A percentile compares a stretch with the other conserved stretches of the same genome.
Evolutionary conservation across 1,140 invertebrate genomes (phyloP).

Genomic region (Atta cephalotes): DNA sequence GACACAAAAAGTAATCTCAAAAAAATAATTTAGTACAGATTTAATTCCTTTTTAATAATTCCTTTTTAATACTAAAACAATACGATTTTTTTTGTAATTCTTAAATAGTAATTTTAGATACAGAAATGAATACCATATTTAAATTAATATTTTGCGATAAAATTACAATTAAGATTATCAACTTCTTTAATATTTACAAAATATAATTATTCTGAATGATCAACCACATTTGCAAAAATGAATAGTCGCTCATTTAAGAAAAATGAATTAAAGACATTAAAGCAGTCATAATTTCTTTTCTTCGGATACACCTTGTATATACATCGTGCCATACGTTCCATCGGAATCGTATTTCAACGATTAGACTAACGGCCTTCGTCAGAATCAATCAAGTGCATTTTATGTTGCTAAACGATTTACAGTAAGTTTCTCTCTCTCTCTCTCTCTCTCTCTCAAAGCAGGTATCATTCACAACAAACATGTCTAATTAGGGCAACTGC

Average conservation of each 20-base stretch:
- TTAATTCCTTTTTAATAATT: neutral
- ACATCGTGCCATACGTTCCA: neutral
- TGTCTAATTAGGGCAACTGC: slow-evolving; percentile 31
- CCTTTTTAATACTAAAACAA: neutral
- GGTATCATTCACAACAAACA: slow-evolving; percentile 34
- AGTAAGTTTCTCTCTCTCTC: neutral
- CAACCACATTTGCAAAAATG: neutral
- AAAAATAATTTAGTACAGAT: neutral
- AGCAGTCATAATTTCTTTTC: neutral
- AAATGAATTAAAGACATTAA: neutral
- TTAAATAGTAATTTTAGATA: neutral
- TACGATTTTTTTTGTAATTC: too few relatives aligned
- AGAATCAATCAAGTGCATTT: slow-evolving; percentile 19
- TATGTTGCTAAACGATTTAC: slow-evolving; percentile 38
- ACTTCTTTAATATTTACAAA: neutral
- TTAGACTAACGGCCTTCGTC: neutral
- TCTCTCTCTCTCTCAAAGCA: neutral
- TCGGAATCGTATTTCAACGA: slow-evolving; percentile 1
- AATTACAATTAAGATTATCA: neutral
- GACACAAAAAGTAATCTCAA: neutral
- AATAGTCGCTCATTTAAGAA: neutral
- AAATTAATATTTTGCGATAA: neutral
- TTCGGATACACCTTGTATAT: neutral
- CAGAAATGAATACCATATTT: neutral
- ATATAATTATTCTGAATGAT: neutral